Base-by-base conservation (phyloP, 1,140 invertebrate genomes). In the Diachasma alloeum region DNA sequence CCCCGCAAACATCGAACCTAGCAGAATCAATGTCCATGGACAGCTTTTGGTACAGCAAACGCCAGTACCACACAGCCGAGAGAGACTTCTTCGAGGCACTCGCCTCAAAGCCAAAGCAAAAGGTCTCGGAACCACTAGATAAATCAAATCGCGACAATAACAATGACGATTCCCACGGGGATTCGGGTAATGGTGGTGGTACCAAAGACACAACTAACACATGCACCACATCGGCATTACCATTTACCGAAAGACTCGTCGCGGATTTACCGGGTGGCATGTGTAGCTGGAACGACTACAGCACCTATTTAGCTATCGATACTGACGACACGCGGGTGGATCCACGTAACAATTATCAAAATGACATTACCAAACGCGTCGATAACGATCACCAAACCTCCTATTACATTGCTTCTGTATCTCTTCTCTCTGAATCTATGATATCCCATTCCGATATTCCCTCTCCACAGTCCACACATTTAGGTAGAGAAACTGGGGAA, bases 251-350 rank as follows among this genome's bases (percentile, higher is more conserved):
- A 84, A 93, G 93, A 80, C 91, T 94, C 80, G 91, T 93, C 71
- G 92, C 94, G 78, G 93, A 95, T 88, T 89, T 96, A 66, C 94
- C 95, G 5, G 93, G 94, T 75, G 94, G 94, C 68, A 92, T 95
- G 79, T 93, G 94, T 88, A 94, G 94, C 82, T 96, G 95, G 95
- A 93, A 92, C 84, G 95, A 96, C 86, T 92, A 95, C 84, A 96
- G 94, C 87, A 96, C 95, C 67, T 96, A 96, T 84, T 88, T 96
- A 80, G 91, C 91, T 80, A 79, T 88, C 74, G 92, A 92, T 83
- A 44, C 26, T 31, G 74, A 81, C 72, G 76, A 76, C 44, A 74
- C 81, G 81, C 83, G 79, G 78, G 53, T 78, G 78, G 77, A 80
- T 77, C 56, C 66, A 15, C 72, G 67, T 26, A 44, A 80, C 8